Conservation (phyloP, 2,113 vertebrate species). For the Prionailurus viverrinus region DNA sequence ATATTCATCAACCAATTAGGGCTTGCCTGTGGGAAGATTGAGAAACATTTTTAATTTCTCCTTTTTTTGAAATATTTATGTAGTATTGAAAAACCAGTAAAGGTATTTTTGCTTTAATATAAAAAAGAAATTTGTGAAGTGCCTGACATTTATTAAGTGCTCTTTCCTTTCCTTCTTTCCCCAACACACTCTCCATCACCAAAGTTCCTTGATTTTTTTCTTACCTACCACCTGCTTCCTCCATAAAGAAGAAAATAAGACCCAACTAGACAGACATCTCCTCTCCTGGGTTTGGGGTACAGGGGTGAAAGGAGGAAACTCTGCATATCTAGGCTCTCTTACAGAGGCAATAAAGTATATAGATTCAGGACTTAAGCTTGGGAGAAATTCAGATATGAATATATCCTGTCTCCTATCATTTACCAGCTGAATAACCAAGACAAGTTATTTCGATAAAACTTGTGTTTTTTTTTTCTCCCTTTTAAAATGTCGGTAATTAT, state of each 20-base stretch:
- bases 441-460: conserved; percentile 12
- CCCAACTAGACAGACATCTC: not conserved
- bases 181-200: not conserved
- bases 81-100: not conserved
- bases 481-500: not conserved
- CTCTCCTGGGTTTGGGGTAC: conserved; percentile 13
- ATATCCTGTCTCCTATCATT: not conserved
- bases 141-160: not conserved
- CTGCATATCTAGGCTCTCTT: not conserved
- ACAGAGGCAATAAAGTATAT: not conserved
- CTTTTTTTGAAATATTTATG: conserved; percentile 18
- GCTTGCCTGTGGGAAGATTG: conserved; percentile 39
- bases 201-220: not conserved
- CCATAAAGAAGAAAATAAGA: not conserved
- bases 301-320: not conserved
- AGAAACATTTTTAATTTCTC: not conserved
- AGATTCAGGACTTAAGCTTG: not conserved
- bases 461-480: not conserved
- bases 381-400: conserved; percentile 18
- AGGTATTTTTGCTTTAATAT: conserved; percentile 28
- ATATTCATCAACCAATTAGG: conserved; percentile 18
- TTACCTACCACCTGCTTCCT: not conserved
- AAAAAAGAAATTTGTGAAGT: conserved; percentile 9
- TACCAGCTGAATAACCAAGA: not conserved
- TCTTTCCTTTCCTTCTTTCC: not conserved